Base-by-base conservation (phyloP, 64 coral and sea anemone genomes). In the Montipora cactus region DNA sequence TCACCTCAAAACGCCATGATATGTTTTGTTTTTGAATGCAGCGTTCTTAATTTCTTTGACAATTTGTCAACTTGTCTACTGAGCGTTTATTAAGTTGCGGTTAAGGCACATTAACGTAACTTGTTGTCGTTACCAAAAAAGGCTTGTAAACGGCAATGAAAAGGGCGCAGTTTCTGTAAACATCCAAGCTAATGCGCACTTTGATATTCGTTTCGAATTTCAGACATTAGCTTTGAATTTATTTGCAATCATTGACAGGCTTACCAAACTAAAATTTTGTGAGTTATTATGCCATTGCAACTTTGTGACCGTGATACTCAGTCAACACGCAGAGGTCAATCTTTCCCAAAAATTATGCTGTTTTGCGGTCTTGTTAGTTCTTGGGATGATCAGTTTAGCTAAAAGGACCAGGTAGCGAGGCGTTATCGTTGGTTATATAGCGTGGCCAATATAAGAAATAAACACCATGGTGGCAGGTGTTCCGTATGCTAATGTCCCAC, bases 371-470 rank as follows among this genome's bases (percentile, higher is more conserved):
- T 81, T 58, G 87, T 13, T 48, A 67, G 61, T 67, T 67, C 37
- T 37, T 70, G 76, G 84, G 90, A 80, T 50, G 22, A 59, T 78
- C 76, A 25, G 53, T 90, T 50, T 51, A 78, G 76, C 81, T 28
- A 67, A 53, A 49, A 89, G 79, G 82, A 47, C 67, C 44, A 90
- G 72, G 73, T 44, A 90, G 61, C 47, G 12, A 89, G 44, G 72
- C 55, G 59, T 79, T 90, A 21, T 57, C 73, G 58, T 47, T 23
- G 59, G 55, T 58, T 87, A 83, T 95, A 95, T 88, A 52, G 76
- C 81, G 93, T 92, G 94, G 85, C 89, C 67, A 93, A 93, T 89
- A 86, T 95, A 93, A 73, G 96, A 98, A 89, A 92, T 89, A 95
- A 92, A 98, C 88, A 98, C 71, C 15, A 44, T 58, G 19, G 19